A percentile compares a stretch with the other conserved stretches of the same genome.
These are phyloP conservation scores for Drosophila tanythrix DNA, from an alignment of 2,888 invertebrate species.

Conservation along the genomic window DNA sequence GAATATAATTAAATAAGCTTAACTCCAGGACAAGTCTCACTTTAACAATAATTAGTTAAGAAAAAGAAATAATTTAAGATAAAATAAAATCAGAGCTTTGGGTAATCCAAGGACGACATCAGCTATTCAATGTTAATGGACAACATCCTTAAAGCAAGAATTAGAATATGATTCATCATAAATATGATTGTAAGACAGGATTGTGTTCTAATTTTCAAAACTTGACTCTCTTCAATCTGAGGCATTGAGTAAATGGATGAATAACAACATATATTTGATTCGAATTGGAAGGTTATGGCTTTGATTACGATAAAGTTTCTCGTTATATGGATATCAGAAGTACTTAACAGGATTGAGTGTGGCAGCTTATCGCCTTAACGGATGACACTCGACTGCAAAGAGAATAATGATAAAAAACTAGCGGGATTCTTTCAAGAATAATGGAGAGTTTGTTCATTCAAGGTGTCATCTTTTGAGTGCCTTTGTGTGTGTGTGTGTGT, in stretches of 20 bases:
- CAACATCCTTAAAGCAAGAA: not conserved
- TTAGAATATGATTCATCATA: not conserved
- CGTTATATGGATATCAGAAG: not conserved
- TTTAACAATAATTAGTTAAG: no score
- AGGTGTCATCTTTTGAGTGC: constrained; percentile 43
- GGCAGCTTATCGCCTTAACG: constrained; percentile 4
- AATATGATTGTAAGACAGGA: not conserved
- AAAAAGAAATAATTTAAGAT: not conserved
- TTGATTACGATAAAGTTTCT: not conserved
- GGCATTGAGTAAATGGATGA: not conserved
- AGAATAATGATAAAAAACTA: constrained; percentile 26
- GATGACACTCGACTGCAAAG: constrained; percentile 25
- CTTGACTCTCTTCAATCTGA: not conserved
- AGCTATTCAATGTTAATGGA: not conserved
- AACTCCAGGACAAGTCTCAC: no score
- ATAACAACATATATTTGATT: not conserved
- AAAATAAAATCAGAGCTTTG: constrained; percentile 16
- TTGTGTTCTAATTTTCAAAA: not conserved
- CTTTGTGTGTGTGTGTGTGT: not conserved
- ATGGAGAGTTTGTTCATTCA: constrained; percentile 22
- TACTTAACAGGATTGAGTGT: not conserved
- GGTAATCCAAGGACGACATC: constrained; percentile 1
- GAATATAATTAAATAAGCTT: no score
- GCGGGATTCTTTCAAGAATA: constrained; percentile 18
- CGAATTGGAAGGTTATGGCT: not conserved